A percentile compares a stretch with the other conserved stretches of the same genome.
These are phyloP conservation scores for Myotis lucifugus DNA, from an alignment of 2,113 vertebrate species.

Conservation along the genomic window DNA sequence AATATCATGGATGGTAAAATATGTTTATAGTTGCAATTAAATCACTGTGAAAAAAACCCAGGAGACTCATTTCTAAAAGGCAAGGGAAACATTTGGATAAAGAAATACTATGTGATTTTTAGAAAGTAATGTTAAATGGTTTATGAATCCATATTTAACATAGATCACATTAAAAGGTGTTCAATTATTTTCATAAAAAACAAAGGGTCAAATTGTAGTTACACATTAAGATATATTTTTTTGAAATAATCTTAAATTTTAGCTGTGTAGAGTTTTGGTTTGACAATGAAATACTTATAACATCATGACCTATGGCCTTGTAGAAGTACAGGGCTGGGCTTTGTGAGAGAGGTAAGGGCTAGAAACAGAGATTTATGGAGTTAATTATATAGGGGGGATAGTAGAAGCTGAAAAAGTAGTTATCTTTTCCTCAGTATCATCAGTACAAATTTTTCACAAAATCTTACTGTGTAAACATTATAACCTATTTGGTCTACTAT, in stretches of 20 bases:
- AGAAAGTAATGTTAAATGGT: not conserved
- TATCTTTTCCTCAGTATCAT: not conserved
- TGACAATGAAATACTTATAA: not conserved
- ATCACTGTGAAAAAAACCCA: not conserved
- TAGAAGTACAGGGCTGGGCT: not conserved
- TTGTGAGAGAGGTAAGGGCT: not conserved
- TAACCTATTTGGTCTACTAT: not conserved
- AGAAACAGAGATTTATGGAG: not conserved
- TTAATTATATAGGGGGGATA: not conserved
- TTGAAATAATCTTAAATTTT: not conserved
- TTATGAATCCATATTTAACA: not conserved
- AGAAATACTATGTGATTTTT: not conserved
- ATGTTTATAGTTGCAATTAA: not conserved
- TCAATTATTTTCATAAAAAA: not conserved
- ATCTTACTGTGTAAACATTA: not conserved
- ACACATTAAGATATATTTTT: not conserved
- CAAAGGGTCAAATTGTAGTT: not conserved
- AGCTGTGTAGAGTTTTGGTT: not conserved
- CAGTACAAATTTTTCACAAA: not conserved
- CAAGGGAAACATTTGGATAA: not conserved
- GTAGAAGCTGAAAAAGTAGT: not conserved
- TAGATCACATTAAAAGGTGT: not conserved
- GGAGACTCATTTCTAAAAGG: not conserved
- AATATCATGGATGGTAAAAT: slow-evolving; percentile 30
- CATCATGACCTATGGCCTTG: not conserved